Percentiles rank a stretch among this genome's conserved stretches.
Evolutionary conservation across 2,888 invertebrate genomes (phyloP).

Genomic region (Germaria angustata): DNA sequence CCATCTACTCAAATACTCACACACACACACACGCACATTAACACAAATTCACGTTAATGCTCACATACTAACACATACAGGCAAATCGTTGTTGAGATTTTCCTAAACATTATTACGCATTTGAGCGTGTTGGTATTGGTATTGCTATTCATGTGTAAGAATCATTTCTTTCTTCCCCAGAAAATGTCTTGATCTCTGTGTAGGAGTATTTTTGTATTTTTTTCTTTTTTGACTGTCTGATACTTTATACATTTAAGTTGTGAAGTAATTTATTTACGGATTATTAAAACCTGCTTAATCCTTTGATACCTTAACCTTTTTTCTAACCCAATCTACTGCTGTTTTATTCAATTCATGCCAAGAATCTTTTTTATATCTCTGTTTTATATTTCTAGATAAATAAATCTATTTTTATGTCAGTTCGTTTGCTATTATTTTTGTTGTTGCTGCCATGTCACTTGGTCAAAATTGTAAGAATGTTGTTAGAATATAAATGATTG

Average conservation of each 20-base stretch:
- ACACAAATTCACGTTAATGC: not conserved
- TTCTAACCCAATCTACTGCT: not conserved
- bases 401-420: constrained; percentile 29
- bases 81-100: constrained; percentile 1
- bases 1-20: not conserved
- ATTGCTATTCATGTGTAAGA: no score
- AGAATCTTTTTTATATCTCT: not conserved
- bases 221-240: constrained; percentile 17
- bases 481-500: constrained; percentile 60
- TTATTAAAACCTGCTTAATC: constrained; percentile 61
- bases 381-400: not conserved
- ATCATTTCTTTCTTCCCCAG: not conserved
- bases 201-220: not conserved
- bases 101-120: not conserved
- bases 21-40: not conserved
- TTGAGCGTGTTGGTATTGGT: not conserved
- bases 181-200: no score
- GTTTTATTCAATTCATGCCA: not conserved
- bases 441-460: constrained; percentile 48
- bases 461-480: constrained; percentile 58
- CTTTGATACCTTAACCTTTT: constrained; percentile 65
- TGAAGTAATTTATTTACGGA: constrained; percentile 60
- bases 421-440: not conserved
- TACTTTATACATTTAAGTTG: constrained; percentile 34
- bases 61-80: not conserved